Evolutionary conservation across 2,797 vertebrate genomes (phyloP).

Genomic region (Sebastes minor): DNA sequence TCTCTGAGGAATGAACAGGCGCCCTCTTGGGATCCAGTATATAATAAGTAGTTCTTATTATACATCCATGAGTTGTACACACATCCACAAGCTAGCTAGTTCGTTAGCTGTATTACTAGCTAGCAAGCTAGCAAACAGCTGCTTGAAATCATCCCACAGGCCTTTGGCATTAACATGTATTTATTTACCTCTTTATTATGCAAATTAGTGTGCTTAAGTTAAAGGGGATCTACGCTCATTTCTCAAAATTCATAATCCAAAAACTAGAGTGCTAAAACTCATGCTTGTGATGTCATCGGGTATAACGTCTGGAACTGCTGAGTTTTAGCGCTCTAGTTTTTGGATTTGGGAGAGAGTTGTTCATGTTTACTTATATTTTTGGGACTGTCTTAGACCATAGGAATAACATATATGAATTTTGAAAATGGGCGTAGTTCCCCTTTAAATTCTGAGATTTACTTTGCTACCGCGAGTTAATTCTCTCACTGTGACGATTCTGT

Average conservation of each 20-base stretch:
- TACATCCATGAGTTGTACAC: not conserved
- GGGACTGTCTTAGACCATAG: no score
- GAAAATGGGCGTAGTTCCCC: no score
- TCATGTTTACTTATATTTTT: no score
- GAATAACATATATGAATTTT: no score
- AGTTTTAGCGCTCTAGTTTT: no score
- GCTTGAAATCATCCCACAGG: not conserved
- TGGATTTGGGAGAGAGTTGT: no score
- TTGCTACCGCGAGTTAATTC: not conserved
- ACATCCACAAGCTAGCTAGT: not conserved
- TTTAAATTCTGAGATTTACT: not conserved
- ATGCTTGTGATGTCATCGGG: no score
- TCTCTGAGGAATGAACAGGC: not conserved
- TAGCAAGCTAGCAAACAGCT: not conserved
- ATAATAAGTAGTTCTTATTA: not conserved
- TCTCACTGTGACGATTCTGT: not conserved
- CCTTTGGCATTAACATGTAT: not conserved
- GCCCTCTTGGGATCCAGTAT: not conserved
- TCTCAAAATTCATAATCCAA: no score
- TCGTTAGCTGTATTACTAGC: not conserved
- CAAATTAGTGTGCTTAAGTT: not conserved
- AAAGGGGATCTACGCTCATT: not conserved
- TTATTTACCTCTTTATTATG: not conserved
- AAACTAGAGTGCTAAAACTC: no score
- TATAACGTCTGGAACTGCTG: no score